A percentile compares a stretch with the other conserved stretches of the same genome.
These are phyloP conservation scores for Lordiphosa andalusiaca DNA, from an alignment of 2,888 invertebrate genomes.

Conservation along the genomic window DNA sequence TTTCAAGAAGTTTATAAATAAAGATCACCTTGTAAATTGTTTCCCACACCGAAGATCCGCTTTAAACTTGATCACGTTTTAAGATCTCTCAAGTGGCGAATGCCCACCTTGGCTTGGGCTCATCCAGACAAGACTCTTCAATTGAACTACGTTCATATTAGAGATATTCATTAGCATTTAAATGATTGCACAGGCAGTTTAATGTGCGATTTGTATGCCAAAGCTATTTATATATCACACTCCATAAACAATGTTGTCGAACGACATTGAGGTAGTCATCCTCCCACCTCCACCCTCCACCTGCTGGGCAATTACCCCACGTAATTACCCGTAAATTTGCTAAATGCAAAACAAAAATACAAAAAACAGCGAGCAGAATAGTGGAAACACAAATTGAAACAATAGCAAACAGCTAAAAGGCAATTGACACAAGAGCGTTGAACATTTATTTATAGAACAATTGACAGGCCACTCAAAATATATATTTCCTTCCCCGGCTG, in stretches of 20 bases:
- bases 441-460: conserved; percentile 66
- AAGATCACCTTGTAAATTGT: no score
- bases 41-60: no score
- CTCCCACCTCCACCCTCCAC: no score
- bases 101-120: conserved; percentile 26
- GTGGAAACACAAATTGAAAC: conserved; percentile 44
- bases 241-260: conserved; percentile 35
- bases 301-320: conserved; percentile 30
- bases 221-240: conserved; percentile 28
- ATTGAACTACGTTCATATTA: conserved; percentile 36
- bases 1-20: no score
- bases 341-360: conserved; percentile 8
- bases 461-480: conserved; percentile 55
- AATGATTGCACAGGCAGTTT: conserved; percentile 49
- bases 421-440: conserved; percentile 17
- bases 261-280: conserved; percentile 14
- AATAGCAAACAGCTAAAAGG: conserved; percentile 28
- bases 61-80: no score
- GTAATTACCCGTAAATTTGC: conserved; percentile 37
- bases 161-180: conserved; percentile 61
- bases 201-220: conserved; percentile 57
- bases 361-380: conserved; percentile 5
- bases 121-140: conserved; percentile 16
- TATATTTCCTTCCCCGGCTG: conserved; percentile 10
- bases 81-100: conserved; percentile 13